Base-by-base conservation (phyloP, 2,888 invertebrate species). In the Stenotaenia linearis region DNA sequence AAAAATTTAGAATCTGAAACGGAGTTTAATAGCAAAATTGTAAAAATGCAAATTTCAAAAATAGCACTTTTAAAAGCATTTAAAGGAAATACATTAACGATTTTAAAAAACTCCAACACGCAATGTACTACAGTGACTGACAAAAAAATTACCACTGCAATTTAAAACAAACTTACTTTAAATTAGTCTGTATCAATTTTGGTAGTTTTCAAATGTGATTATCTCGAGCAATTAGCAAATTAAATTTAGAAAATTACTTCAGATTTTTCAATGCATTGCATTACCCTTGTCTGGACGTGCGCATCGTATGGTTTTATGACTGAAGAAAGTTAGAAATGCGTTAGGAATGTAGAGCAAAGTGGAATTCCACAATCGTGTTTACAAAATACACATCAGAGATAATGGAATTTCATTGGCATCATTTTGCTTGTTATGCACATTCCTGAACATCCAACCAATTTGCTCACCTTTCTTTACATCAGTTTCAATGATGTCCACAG, bases 1-100 rank as follows among this genome's bases (percentile, higher is more conserved):
- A 97, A 91, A 86, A 96, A 96, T 90, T 97, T 96, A 84, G 95
- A 96, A 88, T 96, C 97, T 97, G 89, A 83, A 56, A 35, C 69
- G 69, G n/a, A n/a, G n/a, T n/a, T n/a, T 1, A 61, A 18, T 4
- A 78, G 40, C 56, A 77, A 75, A 80, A 79, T 78, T 23, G 79
- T 32, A 21, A n/a, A 7, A 45, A 69, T 7, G 25, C 25, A 69
- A 69, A 25, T 69, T 69, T 3, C 23, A 25, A 32, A n/a, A n/a
- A n/a, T n/a, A n/a, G n/a, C n/a, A n/a, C n/a, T n/a, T n/a, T 10
- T 12, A 69, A 69, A 12, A 28, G n/a, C 18, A 4, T 32, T 7
- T n/a, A 50, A 25, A 69, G 28, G n/a, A 69, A 69, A 69, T n/a
- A 28, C 69, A 28, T 69, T 69, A 25, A 25, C 15, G 6, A 9